Percentiles rank a stretch among this genome's conserved stretches.
phyloP scores from a whole-genome alignment of 2,113 vertebrate species.

The Opisthocomus hoazin region DNA sequence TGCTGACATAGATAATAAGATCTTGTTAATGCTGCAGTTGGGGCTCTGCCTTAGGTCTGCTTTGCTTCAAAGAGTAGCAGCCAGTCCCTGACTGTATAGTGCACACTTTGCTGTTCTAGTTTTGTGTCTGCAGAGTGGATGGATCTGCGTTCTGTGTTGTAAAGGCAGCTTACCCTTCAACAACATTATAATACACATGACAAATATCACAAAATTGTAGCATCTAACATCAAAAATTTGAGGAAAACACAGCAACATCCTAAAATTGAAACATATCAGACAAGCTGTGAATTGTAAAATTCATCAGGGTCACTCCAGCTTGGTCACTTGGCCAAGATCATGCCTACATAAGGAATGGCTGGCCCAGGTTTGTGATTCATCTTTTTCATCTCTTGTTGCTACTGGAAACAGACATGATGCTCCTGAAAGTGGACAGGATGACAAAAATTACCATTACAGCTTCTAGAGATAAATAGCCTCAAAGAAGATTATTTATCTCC shows the following conservation, averaged over 20 bases:
- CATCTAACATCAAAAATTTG: background rate
- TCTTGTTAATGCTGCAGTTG: background rate
- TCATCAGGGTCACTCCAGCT: background rate
- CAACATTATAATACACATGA: background rate
- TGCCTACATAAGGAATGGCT: background rate
- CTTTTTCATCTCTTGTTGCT: constrained; percentile 1
- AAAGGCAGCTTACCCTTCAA: background rate
- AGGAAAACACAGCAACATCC: background rate
- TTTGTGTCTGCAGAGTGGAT: background rate
- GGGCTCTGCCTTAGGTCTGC: background rate
- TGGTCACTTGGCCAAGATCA: background rate
- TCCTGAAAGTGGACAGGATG: background rate
- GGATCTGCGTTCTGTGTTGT: background rate
- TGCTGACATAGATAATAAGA: background rate
- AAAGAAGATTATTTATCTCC: constrained; percentile 4
- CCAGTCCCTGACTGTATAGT: background rate
- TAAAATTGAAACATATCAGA: background rate
- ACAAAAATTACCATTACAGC: constrained; percentile 18
- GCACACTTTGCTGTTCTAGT: background rate
- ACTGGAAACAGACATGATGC: constrained; percentile 3
- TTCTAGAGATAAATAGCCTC: no score
- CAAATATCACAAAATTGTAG: background rate
- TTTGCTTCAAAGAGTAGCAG: background rate
- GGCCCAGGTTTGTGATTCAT: background rate
- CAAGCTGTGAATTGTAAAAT: background rate